A percentile compares a stretch with the other conserved stretches of the same genome.
Evolutionary conservation across 2,797 vertebrate species (phyloP).

Genomic region (Miichthys miiuy): DNA sequence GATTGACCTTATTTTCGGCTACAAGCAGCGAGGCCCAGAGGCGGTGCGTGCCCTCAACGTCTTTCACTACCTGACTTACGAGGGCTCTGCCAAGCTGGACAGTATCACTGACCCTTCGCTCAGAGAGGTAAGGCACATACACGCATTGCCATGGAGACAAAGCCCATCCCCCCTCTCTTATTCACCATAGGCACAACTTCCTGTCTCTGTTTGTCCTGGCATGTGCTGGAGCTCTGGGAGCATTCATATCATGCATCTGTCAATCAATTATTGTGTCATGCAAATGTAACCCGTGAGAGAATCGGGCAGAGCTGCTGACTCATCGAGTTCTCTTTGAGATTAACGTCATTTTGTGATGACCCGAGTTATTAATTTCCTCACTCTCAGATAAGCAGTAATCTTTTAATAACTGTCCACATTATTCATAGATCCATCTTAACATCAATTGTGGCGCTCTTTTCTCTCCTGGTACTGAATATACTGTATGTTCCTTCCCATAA

Average conservation of each 20-base stretch:
- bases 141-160: slow-evolving; percentile 44
- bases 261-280: slow-evolving; percentile 74
- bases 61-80: slow-evolving; percentile 97
- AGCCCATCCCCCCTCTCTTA: slow-evolving; percentile 21
- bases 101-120: slow-evolving; percentile 91
- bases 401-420: slow-evolving; percentile 42
- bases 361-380: slow-evolving; percentile 32
- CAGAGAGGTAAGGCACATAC: slow-evolving; percentile 89
- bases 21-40: slow-evolving; percentile 98
- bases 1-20: slow-evolving; percentile 99
- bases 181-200: slow-evolving; percentile 56
- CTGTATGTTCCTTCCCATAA: slow-evolving; percentile 5
- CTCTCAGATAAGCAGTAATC: slow-evolving; percentile 28
- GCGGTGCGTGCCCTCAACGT: slow-evolving; percentile 96
- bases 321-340: slow-evolving; percentile 51
- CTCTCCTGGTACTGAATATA: slow-evolving; percentile 1
- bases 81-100: slow-evolving; percentile 95
- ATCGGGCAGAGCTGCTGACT: slow-evolving; percentile 66
- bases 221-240: slow-evolving; percentile 58
- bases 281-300: slow-evolving; percentile 65
- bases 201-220: slow-evolving; percentile 66
- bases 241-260: slow-evolving; percentile 68
- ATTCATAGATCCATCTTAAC: slow-evolving; percentile 30
- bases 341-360: slow-evolving; percentile 34
- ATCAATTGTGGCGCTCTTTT: slow-evolving; percentile 5